phyloP scores from a whole-genome alignment of 2,113 vertebrate genomes.

The Triplophysa tibetana region DNA sequence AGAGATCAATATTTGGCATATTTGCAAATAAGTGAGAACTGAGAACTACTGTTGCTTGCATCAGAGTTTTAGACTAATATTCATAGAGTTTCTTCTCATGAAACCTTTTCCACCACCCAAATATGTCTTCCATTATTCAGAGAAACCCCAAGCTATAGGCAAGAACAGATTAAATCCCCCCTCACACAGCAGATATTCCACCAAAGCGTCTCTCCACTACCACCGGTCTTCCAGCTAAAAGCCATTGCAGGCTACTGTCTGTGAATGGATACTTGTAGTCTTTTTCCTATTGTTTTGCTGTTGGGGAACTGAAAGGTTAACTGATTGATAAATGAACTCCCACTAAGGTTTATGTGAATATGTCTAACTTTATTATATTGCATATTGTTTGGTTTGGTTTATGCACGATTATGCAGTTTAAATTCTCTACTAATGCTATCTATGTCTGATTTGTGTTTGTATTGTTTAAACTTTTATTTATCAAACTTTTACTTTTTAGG shows the following conservation, averaged over 20 bases:
- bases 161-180: constrained; percentile 73
- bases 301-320: constrained; percentile 34
- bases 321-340: constrained; percentile 31
- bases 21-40: background rate
- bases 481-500: no score
- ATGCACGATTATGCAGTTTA: background rate
- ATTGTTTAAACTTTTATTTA: no score
- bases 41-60: constrained; percentile 27
- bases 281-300: constrained; percentile 17
- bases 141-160: constrained; percentile 43
- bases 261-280: constrained; percentile 38
- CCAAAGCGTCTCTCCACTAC: constrained; percentile 30
- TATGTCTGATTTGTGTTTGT: no score
- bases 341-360: constrained; percentile 32
- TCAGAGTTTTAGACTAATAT: constrained; percentile 33
- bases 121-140: constrained; percentile 72
- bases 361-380: constrained; percentile 42
- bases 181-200: constrained; percentile 56
- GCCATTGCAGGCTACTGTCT: constrained; percentile 27
- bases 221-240: constrained; percentile 29
- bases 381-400: background rate
- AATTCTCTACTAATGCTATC: no score
- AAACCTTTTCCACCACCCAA: constrained; percentile 60
- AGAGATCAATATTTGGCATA: no score
- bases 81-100: constrained; percentile 38